phyloP scores from a whole-genome alignment of 1,140 invertebrate genomes.

The Drosophila erecta region DNA sequence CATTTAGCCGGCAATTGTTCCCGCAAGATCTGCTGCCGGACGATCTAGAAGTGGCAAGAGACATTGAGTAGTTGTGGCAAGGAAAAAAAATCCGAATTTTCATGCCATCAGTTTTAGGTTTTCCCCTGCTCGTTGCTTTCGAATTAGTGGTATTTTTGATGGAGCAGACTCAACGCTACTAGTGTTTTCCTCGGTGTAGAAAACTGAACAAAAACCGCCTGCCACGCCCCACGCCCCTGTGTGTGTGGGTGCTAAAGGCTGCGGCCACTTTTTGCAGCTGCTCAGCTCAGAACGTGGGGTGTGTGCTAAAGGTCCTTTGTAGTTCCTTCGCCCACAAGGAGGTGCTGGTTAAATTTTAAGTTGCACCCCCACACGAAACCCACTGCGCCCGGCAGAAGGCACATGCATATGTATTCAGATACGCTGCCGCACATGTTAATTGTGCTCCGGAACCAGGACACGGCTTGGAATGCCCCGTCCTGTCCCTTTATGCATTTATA shows the following conservation, averaged over 20 bases:
- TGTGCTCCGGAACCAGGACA: conserved; percentile 45
- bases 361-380: conserved; percentile 1
- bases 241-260: conserved; percentile 46
- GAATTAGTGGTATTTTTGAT: too few relatives aligned
- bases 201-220: conserved; percentile 27
- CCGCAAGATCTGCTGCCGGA: conserved; percentile 2
- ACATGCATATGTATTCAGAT: conserved; percentile 1
- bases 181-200: background rate
- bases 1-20: conserved; percentile 21
- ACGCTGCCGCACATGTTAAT: conserved; percentile 49
- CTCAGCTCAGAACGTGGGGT: conserved; percentile 9
- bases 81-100: too few relatives aligned
- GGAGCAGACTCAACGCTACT: too few relatives aligned
- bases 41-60: background rate
- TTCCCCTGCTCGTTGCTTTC: too few relatives aligned
- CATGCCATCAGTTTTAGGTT: too few relatives aligned
- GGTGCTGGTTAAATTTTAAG: conserved; percentile 33
- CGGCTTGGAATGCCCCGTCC: background rate
- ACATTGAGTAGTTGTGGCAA: too few relatives aligned
- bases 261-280: conserved; percentile 40
- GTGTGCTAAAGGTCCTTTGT: conserved; percentile 47
- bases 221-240: conserved; percentile 5
- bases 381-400: background rate
- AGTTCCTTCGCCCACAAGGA: conserved; percentile 3
- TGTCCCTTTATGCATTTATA: conserved; percentile 69